A percentile compares a stretch with the other conserved stretches of the same genome.
Evolutionary conservation across 2,888 invertebrate genomes (phyloP).

Genomic region (Scaptomyza cyrtandrae): DNA sequence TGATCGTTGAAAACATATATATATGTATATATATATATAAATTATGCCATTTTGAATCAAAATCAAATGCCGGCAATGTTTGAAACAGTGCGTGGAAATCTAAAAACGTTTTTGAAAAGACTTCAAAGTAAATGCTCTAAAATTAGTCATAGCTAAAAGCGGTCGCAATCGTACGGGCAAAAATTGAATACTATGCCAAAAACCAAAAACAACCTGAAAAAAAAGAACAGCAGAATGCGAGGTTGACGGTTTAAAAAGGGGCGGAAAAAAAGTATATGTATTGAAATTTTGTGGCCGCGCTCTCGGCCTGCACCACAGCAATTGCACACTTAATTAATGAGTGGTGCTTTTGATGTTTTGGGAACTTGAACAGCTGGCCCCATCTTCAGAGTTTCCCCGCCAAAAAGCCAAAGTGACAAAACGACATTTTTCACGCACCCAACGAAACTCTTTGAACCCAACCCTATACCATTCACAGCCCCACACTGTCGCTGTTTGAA

Average conservation of each 20-base stretch:
- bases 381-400: conserved; percentile 17
- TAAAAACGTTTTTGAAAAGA: conserved; percentile 41
- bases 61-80: conserved; percentile 9
- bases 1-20: conserved; percentile 1
- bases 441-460: conserved; percentile 67
- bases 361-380: conserved; percentile 64
- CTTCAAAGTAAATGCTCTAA: conserved; percentile 71
- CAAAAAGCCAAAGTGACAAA: conserved; percentile 67
- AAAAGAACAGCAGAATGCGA: conserved; percentile 17
- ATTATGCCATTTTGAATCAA: conserved; percentile 10
- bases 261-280: neutral
- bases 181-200: conserved; percentile 58
- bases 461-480: conserved; percentile 14
- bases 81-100: conserved; percentile 15
- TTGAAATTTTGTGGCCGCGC: conserved; percentile 11
- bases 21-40: neutral
- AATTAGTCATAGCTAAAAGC: conserved; percentile 64
- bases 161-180: conserved; percentile 41
- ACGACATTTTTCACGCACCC: conserved; percentile 74
- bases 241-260: conserved; percentile 31
- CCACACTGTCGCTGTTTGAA: conserved; percentile 26
- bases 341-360: conserved; percentile 79
- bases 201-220: conserved; percentile 18
- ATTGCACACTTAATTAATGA: conserved; percentile 84
- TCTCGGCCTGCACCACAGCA: conserved; percentile 38